Evolutionary conservation across 2,113 vertebrate genomes (phyloP).

Genomic region (Nanorana parkeri): DNA sequence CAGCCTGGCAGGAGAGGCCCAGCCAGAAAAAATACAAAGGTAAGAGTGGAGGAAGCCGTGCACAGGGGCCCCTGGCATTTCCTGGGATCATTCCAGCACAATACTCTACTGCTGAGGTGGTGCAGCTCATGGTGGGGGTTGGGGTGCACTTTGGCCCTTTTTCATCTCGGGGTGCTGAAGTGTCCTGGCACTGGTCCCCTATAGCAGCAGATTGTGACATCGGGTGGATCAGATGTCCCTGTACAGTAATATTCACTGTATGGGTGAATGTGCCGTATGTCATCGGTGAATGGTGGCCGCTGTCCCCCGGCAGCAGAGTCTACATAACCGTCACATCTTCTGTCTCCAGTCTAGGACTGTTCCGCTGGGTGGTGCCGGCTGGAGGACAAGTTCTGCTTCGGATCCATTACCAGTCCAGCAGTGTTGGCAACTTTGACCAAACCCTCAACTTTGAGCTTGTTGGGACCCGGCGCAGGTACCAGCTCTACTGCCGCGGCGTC

Average conservation of each 20-base stretch:
- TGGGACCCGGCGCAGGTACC: constrained; percentile 76
- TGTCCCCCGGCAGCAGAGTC: no score
- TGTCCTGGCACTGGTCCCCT: no score
- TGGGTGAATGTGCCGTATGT: background rate
- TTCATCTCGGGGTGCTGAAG: no score
- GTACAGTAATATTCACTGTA: no score
- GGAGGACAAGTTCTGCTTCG: constrained; percentile 71
- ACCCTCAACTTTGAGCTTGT: constrained; percentile 84
- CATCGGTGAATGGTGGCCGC: background rate
- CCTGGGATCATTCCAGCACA: background rate
- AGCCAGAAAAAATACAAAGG: constrained; percentile 68
- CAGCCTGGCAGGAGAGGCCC: background rate
- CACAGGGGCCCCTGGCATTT: background rate
- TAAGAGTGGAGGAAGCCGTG: constrained; percentile 59
- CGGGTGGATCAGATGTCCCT: no score
- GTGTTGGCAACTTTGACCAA: constrained; percentile 77
- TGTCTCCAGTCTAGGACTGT: constrained; percentile 70
- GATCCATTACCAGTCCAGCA: constrained; percentile 77
- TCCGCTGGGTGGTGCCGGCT: constrained; percentile 85
- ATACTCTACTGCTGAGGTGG: no score
- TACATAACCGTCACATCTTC: background rate
- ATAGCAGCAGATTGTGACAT: no score
- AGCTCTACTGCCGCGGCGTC: constrained; percentile 78
- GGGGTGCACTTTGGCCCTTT: no score
- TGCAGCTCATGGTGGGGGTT: no score